Evolutionary conservation across 2,888 invertebrate species (phyloP), one percentile per base, ranked within the genome.

Genomic region (Entomobrya proxima): DNA sequence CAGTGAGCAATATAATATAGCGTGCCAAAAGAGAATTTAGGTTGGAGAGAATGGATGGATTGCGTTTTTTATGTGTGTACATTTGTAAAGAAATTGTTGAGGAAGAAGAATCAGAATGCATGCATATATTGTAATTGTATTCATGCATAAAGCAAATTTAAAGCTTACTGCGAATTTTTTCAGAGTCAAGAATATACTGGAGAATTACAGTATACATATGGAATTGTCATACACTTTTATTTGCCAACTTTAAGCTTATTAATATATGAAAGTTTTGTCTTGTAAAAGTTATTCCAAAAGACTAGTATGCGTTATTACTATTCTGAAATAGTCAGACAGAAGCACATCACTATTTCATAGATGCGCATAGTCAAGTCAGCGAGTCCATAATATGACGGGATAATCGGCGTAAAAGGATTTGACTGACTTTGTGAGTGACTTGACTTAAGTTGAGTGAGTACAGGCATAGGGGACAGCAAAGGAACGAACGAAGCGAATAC

Each of bases 11-110:
- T 47, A 52, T 50, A 30, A 69, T 79, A 69, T 79, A 79, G 79
- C 79, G 67, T 79, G 79, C 79, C 79, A 79, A 79, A 79, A 79
- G 79, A 52, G 79, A 79, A 79, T 79, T 79, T 79, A 61, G 18
- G 64, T 18, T 18, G 55, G 77, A 78, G 44, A 52, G 61, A 78
- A 76, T 76, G 55, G 21, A 27, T 30, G 64, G 35, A 64, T 64
- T n/a, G 64, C 37, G 9, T 64, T 18, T 32, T 15, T 2, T n/a
- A 18, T 18, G 37, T 55, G 27, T 21, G 13, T 24, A 55, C n/a
- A 13, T 64, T 9, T 27, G 11, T 32, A 40, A 50, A 58, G 21
- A 18, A 35, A 35, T n/a, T n/a, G n/a, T n/a, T n/a, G n/a, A n/a
- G n/a, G n/a, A 6, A 27, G 13, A 37, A 15, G 35, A 69, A 40